A percentile compares a stretch with the other conserved stretches of the same genome.
Evolutionary conservation across 2,797 vertebrate genomes (phyloP).

Genomic region (Chloroceryle amazona): DNA sequence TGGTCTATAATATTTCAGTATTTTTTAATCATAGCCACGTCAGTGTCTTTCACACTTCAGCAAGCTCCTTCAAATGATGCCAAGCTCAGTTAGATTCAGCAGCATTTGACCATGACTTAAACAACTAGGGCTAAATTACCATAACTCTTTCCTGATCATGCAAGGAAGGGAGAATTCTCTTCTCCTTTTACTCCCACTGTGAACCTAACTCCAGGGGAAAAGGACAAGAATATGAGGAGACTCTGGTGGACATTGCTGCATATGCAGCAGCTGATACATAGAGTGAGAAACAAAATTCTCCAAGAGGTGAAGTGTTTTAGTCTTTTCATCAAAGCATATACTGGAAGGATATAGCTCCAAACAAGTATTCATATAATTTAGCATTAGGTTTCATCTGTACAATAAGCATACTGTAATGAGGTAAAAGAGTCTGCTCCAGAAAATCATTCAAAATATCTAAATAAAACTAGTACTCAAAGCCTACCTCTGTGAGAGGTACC

Average conservation of each 20-base stretch:
- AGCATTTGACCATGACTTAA: constrained; percentile 46
- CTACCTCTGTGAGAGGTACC: neutral
- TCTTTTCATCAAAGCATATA: neutral
- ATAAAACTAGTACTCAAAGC: neutral
- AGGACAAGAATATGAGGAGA: neutral
- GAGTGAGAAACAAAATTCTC: neutral
- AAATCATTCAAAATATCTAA: neutral
- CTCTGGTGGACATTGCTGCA: neutral
- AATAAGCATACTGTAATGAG: neutral
- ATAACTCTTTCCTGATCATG: neutral
- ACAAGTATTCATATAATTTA: neutral
- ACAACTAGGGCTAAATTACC: constrained; percentile 49
- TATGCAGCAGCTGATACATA: neutral
- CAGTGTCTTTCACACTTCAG: constrained; percentile 63
- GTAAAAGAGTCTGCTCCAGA: neutral
- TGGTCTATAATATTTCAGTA: constrained; percentile 42
- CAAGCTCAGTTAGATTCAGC: constrained; percentile 48
- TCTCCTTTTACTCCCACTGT: neutral
- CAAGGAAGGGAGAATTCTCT: neutral
- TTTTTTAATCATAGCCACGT: constrained; percentile 39
- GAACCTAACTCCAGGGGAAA: neutral
- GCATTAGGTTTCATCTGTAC: neutral
- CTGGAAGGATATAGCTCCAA: neutral
- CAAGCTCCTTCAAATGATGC: constrained; percentile 69
- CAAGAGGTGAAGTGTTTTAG: neutral